Evolutionary conservation across 2,797 vertebrate genomes (phyloP).

Genomic region (Rhadinocentrus ornatus): DNA sequence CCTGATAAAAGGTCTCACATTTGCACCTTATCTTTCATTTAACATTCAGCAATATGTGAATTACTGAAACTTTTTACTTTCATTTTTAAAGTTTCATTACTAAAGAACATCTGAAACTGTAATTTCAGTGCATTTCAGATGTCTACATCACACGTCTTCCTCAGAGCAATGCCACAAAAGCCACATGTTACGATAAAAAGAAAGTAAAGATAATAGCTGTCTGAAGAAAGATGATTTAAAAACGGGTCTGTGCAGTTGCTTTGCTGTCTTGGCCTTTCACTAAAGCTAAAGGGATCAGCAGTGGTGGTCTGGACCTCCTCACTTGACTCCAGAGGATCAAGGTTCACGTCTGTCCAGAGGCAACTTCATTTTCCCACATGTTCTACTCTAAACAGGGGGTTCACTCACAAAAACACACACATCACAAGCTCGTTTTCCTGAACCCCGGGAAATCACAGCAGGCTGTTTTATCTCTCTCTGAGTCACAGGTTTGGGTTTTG

Average conservation of each 20-base stretch:
- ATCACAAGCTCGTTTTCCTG: conserved; percentile 15
- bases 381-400: conserved; percentile 43
- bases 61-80: not conserved
- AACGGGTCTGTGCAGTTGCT: conserved; percentile 24
- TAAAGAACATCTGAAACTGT: not conserved
- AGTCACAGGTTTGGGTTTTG: conserved; percentile 42
- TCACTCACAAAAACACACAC: conserved; percentile 25
- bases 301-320: conserved; percentile 60
- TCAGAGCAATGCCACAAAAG: not conserved
- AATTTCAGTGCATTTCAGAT: not conserved
- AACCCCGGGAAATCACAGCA: conserved; percentile 41
- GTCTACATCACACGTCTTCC: not conserved
- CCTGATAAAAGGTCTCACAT: not conserved
- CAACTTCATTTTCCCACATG: conserved; percentile 68
- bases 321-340: conserved; percentile 63
- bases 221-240: conserved; percentile 28
- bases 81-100: not conserved
- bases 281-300: conserved; percentile 61
- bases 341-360: conserved; percentile 57
- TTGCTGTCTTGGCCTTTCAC: conserved; percentile 27
- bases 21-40: not conserved
- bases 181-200: not conserved
- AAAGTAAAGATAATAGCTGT: not conserved
- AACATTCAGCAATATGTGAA: not conserved
- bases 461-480: conserved; percentile 26